Evolutionary conservation across 2,888 invertebrate genomes (phyloP).

Genomic region (Macrophya annulata): DNA sequence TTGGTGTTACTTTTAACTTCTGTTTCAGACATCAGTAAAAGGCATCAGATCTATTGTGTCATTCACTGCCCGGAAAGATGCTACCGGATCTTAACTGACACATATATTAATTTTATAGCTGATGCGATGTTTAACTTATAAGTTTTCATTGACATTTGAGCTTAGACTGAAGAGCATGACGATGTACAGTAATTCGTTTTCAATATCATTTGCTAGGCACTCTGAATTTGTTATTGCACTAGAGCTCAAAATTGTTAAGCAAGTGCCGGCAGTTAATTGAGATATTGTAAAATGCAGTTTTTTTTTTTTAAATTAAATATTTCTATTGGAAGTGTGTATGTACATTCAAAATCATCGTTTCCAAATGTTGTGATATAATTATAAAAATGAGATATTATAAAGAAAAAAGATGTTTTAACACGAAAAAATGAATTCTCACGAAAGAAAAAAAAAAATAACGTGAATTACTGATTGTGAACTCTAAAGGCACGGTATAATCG

Average conservation of each 20-base stretch:
- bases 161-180: constrained; percentile 47
- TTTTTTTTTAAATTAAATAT: neutral
- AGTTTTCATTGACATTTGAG: constrained; percentile 28
- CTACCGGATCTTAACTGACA: constrained; percentile 78
- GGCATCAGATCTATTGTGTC: constrained; percentile 93
- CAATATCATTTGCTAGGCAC: constrained; percentile 13
- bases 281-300: neutral
- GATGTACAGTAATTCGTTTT: constrained; percentile 37
- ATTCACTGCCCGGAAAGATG: constrained; percentile 88
- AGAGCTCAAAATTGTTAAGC: neutral
- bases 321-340: constrained; percentile 8
- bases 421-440: neutral
- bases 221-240: constrained; percentile 19
- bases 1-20: constrained; percentile 63
- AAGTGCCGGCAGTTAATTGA: constrained; percentile 6
- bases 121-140: constrained; percentile 23
- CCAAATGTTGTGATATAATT: constrained; percentile 45
- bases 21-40: constrained; percentile 91
- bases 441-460: neutral
- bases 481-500: neutral
- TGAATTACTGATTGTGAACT: constrained; percentile 3
- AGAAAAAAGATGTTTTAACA: neutral
- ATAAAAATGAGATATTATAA: constrained; percentile 19
- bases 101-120: constrained; percentile 36
- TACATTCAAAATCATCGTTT: constrained; percentile 17